These are phyloP conservation scores for Parnassius smintheus DNA, from an alignment of 2,888 invertebrate species.

Conservation along the genomic window DNA sequence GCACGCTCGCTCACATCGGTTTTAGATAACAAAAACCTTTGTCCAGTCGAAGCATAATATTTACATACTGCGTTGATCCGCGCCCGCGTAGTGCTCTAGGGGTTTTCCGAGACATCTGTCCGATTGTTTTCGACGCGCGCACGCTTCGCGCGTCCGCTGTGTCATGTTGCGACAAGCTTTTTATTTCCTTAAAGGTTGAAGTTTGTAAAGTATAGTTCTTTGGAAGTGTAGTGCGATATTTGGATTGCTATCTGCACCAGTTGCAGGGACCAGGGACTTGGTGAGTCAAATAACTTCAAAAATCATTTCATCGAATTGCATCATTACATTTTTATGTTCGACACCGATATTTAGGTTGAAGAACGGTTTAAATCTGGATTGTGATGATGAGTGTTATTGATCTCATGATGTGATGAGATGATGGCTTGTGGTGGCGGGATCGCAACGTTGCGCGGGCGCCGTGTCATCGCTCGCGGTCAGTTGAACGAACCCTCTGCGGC, in stretches of 20 bases:
- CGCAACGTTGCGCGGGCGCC: constrained; percentile 71
- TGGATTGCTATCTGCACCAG: constrained; percentile 65
- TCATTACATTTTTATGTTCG: background rate
- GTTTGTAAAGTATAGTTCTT: constrained; percentile 51
- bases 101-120: constrained; percentile 76
- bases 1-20: constrained; percentile 71
- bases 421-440: constrained; percentile 47
- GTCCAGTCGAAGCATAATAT: constrained; percentile 78
- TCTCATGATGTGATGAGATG: constrained; percentile 31
- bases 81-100: constrained; percentile 50
- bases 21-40: constrained; percentile 80
- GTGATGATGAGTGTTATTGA: constrained; percentile 22
- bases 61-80: constrained; percentile 46
- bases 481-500: constrained; percentile 77
- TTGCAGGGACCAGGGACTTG: constrained; percentile 53
- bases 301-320: background rate
- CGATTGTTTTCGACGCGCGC: constrained; percentile 72
- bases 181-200: constrained; percentile 30
- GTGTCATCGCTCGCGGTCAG: constrained; percentile 81
- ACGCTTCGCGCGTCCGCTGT: constrained; percentile 62
- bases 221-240: constrained; percentile 56
- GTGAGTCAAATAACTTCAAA: constrained; percentile 46
- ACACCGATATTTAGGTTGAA: too few relatives aligned
- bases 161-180: constrained; percentile 74
- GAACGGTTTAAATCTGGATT: background rate